Evolutionary conservation across 2,888 invertebrate genomes (phyloP), one percentile per base, ranked within the genome.

Genomic region (Altica lythri): DNA sequence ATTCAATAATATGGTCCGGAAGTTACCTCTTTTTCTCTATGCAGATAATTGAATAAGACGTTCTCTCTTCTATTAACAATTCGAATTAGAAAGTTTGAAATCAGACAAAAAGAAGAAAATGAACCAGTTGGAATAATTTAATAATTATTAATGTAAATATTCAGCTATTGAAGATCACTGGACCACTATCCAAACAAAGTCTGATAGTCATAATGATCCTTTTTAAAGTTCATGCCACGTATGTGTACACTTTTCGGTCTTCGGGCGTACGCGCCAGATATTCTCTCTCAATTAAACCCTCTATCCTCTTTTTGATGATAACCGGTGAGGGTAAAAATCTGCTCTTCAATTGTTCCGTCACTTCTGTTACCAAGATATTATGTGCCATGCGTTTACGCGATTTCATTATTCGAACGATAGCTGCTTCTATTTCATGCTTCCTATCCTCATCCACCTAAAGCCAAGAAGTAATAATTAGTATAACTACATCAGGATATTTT

Each of bases 371-470:
- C 63, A 99, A 84, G 68, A 94, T 86, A 75, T 95, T 95, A 80
- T 93, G 93, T 76, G 90, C 85, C 87, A 98, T 89, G 71, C 90
- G 88, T 83, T 97, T 96, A 64, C 98, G 83, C 42, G 95, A 92
- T 79, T 99, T 99, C 99, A 99, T 99, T 74, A 99, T 97, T 74
- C 96, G 86, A 61, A 99, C 98, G 74, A 99, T 96, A 60, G 98
- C 98, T 43, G 98, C 98, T 80, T 99, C 99, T 67, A 99, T 98
- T 81, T 98, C 98, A 78, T 98, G 97, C 77, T 98, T 98, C 66
- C 98, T 86, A 79, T 99, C 98, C 77, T 99, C 98, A 75, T 99
- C 98, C 9, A 75, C 79, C 96, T 97, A 74, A n/a, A n/a, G n/a
- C n/a, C n/a, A n/a, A n/a, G n/a, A n/a, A n/a, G n/a, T n/a, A n/a